Conservation (phyloP, 2,797 vertebrate species). For the Apogon hyalosoma region DNA sequence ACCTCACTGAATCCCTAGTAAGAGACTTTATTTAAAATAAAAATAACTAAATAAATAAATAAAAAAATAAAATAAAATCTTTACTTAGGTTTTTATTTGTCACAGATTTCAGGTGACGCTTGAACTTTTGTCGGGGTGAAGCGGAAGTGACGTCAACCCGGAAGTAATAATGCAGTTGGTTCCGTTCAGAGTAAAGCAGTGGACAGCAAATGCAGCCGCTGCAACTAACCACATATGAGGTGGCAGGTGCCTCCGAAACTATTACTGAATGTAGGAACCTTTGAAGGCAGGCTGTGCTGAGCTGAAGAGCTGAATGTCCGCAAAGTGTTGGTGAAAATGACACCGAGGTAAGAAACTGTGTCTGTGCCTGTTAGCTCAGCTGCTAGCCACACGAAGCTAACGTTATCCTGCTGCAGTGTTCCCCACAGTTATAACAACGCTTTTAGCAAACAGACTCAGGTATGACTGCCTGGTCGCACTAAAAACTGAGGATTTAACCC, state of each 20-base stretch:
- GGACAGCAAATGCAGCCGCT: constrained; percentile 15
- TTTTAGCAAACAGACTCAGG: not conserved
- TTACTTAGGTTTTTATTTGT: too few species aligned
- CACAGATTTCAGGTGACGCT: not conserved
- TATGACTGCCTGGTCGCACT: not conserved
- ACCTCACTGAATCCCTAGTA: too few species aligned
- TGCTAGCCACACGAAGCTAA: constrained; percentile 61
- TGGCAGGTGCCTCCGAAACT: not conserved
- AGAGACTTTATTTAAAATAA: too few species aligned
- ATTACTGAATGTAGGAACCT: not conserved
- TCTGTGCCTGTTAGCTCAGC: constrained; percentile 32
- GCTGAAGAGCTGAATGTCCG: constrained; percentile 29
- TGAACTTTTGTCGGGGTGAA: constrained; percentile 30
- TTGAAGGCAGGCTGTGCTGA: constrained; percentile 7
- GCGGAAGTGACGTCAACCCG: constrained; percentile 73
- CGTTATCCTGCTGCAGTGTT: constrained; percentile 16
- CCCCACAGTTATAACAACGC: constrained; percentile 9
- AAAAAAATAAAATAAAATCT: too few species aligned
- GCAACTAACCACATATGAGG: not conserved
- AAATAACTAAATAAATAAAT: too few species aligned
- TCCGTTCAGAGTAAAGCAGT: constrained; percentile 32
- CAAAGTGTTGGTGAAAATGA: constrained; percentile 55
- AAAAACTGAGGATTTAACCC: not conserved
- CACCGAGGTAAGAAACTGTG: constrained; percentile 68
- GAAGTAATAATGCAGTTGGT: constrained; percentile 57